Base-by-base conservation (phyloP, 2,797 vertebrate species). In the Chiroxiphia lanceolata region DNA sequence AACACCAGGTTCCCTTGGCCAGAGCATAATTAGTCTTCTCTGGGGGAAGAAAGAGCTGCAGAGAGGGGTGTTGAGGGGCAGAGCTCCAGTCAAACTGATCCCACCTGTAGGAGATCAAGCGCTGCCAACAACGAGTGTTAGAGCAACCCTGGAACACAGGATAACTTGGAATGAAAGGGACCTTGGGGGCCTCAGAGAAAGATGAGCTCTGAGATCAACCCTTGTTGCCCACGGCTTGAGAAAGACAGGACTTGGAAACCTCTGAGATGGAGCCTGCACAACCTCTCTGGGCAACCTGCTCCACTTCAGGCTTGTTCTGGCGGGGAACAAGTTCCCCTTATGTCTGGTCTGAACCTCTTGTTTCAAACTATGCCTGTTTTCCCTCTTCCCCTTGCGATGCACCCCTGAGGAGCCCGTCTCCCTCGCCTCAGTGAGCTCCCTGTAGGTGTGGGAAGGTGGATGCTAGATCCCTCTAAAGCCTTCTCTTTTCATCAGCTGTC, bases 231-330 rank as follows among this genome's bases (percentile, higher is more conserved):
- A 36, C 10, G 13, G 19, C 22, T 63, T 42, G 65, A 51, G 64
- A 72, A 61, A 68, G 15, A 31, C 29, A 31, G 59, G 40, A 9
- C 60, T 47, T 33, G 48, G 38, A 63, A 78, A 78, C n/a, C 19
- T 56, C 42, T n/a, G n/a, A 1, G 36, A 45, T 0, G 1, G 65
- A 61, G n/a, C 64, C 47, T 76, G 40, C 1, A 0, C 48, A 67
- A 3, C 20, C 13, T 54, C 22, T 23, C 40, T 82, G 67, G 42
- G 44, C 23, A 78, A 36, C 31, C 14, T 59, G 54, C 26, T 70
- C 34, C 2, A 8, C 34, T 47, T 79, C 1, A 1, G 26, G 20
- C 13, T 51, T 78, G n/a, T 56, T 38, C 33, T 45, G 17, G 13
- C 13, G 31, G 33, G 48, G 26, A 74, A 69, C 22, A 63, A 57